phyloP scores from a whole-genome alignment of 1,140 invertebrate species.

The Euura saliciscinereae region DNA sequence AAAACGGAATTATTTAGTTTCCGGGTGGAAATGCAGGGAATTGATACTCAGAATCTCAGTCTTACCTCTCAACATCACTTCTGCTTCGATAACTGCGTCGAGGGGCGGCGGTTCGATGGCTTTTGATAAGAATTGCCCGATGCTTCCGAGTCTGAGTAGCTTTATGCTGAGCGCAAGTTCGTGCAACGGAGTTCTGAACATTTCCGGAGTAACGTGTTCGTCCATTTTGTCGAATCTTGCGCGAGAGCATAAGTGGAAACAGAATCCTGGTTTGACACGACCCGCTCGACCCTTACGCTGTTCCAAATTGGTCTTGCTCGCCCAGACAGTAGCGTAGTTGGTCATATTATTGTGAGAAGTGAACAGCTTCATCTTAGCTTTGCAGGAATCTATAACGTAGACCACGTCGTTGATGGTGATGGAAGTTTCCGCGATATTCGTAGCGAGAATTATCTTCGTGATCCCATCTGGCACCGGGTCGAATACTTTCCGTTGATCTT shows the following conservation, averaged over 20 bases:
- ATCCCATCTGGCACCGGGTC: constrained; percentile 74
- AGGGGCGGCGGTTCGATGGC: constrained; percentile 93
- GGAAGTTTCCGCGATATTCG: constrained; percentile 93
- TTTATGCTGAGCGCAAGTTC: constrained; percentile 87
- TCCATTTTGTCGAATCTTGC: constrained; percentile 79
- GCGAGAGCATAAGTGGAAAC: constrained; percentile 86
- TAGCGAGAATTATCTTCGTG: constrained; percentile 87
- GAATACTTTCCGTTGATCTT: constrained; percentile 90
- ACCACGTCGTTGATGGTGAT: constrained; percentile 98
- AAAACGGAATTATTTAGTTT: not conserved
- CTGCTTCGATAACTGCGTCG: constrained; percentile 92
- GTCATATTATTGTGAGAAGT: constrained; percentile 96
- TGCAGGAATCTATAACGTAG: constrained; percentile 94
- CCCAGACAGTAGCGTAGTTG: constrained; percentile 93
- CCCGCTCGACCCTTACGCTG: constrained; percentile 92
- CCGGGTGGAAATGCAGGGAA: constrained; percentile 17
- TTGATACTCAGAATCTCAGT: not conserved
- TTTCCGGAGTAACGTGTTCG: constrained; percentile 92
- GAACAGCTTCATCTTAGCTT: constrained; percentile 94
- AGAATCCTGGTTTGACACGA: constrained; percentile 84
- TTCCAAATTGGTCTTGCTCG: constrained; percentile 88
- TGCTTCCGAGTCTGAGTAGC: constrained; percentile 84
- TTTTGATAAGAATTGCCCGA: constrained; percentile 92
- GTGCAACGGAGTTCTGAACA: constrained; percentile 94
- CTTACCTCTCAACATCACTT: constrained; percentile 68